Conservation (phyloP, 2,113 vertebrate species). For the Tenebrosternarchus preto region DNA sequence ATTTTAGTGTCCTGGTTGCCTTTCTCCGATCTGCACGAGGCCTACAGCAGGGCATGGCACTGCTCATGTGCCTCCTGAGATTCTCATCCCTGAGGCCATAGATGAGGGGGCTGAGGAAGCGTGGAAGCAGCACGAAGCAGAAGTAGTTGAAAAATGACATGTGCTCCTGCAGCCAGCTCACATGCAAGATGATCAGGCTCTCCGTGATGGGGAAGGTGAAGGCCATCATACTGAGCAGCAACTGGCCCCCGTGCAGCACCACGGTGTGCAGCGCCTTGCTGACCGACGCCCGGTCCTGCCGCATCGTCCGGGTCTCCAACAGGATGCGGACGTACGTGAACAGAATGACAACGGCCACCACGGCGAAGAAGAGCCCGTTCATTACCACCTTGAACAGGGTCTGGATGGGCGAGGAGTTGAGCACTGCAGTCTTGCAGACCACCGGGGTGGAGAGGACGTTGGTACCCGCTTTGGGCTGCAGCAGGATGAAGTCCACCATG, state of each 20-base stretch:
- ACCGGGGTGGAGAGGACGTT: conserved; percentile 48
- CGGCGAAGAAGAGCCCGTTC: conserved; percentile 65
- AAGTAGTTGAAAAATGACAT: conserved; percentile 68
- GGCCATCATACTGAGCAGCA: conserved; percentile 70
- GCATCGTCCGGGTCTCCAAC: conserved; percentile 67
- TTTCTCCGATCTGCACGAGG: neutral
- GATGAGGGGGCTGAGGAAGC: conserved; percentile 74
- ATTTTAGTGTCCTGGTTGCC: neutral
- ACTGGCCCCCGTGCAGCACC: conserved; percentile 72
- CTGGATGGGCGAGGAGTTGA: conserved; percentile 63
- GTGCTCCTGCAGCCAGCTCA: conserved; percentile 52
- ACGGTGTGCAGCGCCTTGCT: conserved; percentile 72
- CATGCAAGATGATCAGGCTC: conserved; percentile 21
- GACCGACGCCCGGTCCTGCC: conserved; percentile 65
- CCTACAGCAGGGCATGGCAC: conserved; percentile 51
- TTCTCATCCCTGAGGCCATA: conserved; percentile 72
- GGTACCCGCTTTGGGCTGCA: neutral
- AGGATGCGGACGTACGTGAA: conserved; percentile 75
- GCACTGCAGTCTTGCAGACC: conserved; percentile 7
- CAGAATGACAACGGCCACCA: conserved; percentile 66
- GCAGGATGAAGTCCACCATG: conserved; percentile 55
- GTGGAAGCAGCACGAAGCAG: conserved; percentile 69
- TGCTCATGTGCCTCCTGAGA: conserved; percentile 59
- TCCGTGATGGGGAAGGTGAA: conserved; percentile 68
- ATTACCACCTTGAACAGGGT: conserved; percentile 55